Evolutionary conservation across 1,140 invertebrate genomes (phyloP), one percentile per base, ranked within the genome.

Genomic region (Drosophila tristis): DNA sequence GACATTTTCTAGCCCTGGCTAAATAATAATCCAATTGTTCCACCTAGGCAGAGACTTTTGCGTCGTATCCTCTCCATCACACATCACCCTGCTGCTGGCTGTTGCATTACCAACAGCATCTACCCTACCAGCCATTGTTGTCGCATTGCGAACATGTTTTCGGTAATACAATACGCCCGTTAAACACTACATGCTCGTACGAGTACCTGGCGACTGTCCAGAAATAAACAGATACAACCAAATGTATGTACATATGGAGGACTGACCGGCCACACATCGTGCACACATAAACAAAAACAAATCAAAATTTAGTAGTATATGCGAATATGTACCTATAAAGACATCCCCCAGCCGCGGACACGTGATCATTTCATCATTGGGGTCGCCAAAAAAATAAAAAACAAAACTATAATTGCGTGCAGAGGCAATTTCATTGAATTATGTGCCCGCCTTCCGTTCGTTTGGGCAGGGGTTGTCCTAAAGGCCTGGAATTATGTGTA

Each of bases 331-430:
- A 16, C 16, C 16, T 16, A 16, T 1, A 16, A 16, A 16, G 50
- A 73, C 42, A 62, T 43, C 16, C 7, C 26, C 35, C 35, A 39
- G 29, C 8, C 31, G 39, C 45, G n/a, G 51, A 74, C 71, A 74
- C 71, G 70, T 74, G 71, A 75, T 75, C 49, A 50, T 60, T 84
- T 75, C 65, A 72, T 66, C 57, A 70, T 70, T 76, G 43, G 44
- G 73, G 55, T 55, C 55, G 72, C 45, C 50, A 66, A 53, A 54
- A 53, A 68, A 74, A 67, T 58, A 49, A 60, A 48, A 68, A 77
- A 72, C 57, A 25, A 43, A 49, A 53, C 63, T 74, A 72, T 65
- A 66, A 84, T 75, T 85, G 42, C 50, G 57, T 74, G 70, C 50
- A 23, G 48, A 39, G 56, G 25, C 39, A 65, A 66, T 75, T 66